Base-by-base conservation (phyloP, 2,888 invertebrate genomes). In the Athetis lepigone region DNA sequence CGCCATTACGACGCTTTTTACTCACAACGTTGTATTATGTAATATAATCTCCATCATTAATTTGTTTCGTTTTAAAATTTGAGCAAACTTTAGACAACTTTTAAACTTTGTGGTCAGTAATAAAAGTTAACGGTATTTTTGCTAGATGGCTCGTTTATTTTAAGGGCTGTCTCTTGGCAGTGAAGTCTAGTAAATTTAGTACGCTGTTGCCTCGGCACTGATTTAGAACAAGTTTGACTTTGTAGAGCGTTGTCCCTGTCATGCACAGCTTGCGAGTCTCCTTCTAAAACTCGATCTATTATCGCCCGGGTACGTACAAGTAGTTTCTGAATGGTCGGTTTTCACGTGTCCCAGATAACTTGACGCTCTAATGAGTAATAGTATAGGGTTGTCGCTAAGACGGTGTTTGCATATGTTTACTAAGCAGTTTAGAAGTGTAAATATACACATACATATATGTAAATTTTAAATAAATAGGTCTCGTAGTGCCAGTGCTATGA, bases 1-100 rank as follows among this genome's bases (percentile, higher is more conserved):
- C 82, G 58, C 82, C 84, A 89, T 90, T 88, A 90, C 83, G 80
- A 80, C 70, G 75, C 77, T 82, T 86, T 87, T 83, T 83, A 75
- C 82, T 79, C 83, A 80, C 83, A 83, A 75, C 75, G 75, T 75
- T 76, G 73, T 82, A 80, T 83, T 85, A 82, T 81, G 83, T 85
- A 86, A 82, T 81, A 83, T 85, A 86, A 88, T 86, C 79, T 74
- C 62, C 76, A 74, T 70, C 69, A 81, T 84, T 88, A 86, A 86
- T 88, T 86, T 85, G 77, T 82, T 82, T 79, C 78, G 79, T 81
- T 82, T 70, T 74, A 75, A 80, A 81, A 77, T 77, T 76, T 62
- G 62, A 65, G 51, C 61, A 57, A 57, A 63, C 64, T 73, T 70
- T 60, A 42, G 60, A 65, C 64, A 77, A 76, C 73, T 84, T 66